phyloP scores from a whole-genome alignment of 2,888 invertebrate species.

The Crioceris asparagi region DNA sequence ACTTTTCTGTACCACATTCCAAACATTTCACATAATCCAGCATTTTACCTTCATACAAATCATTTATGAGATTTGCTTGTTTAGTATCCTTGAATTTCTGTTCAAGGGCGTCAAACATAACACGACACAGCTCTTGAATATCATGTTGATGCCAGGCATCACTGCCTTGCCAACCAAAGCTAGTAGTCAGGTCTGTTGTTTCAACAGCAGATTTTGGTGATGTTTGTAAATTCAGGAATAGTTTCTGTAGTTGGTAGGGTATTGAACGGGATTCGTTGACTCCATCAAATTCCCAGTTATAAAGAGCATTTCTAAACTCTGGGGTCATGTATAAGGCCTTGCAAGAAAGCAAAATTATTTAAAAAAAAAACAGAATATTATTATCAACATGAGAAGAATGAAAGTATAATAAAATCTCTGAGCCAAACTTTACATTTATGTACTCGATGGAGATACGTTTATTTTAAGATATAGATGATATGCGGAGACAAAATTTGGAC shows the following conservation, averaged over 20 bases:
- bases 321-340: slow-evolving; percentile 79
- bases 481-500: too few species aligned
- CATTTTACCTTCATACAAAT: slow-evolving; percentile 65
- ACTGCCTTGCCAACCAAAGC: slow-evolving; percentile 81
- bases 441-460: too few species aligned
- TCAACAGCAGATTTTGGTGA: slow-evolving; percentile 69
- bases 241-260: slow-evolving; percentile 74
- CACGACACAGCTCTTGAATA: slow-evolving; percentile 69
- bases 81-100: slow-evolving; percentile 72
- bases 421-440: too few species aligned
- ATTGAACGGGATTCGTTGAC: slow-evolving; percentile 63
- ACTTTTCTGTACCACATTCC: slow-evolving; percentile 74
- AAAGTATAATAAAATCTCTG: too few species aligned
- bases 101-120: slow-evolving; percentile 85
- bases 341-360: not conserved
- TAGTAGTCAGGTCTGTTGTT: slow-evolving; percentile 75
- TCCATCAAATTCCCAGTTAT: slow-evolving; percentile 70
- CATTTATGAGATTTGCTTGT: slow-evolving; percentile 71
- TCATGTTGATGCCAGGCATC: slow-evolving; percentile 91
- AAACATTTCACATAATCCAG: slow-evolving; percentile 84
- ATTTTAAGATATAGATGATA: too few species aligned
- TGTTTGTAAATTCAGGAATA: slow-evolving; percentile 77
- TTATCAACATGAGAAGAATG: too few species aligned
- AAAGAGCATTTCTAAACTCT: slow-evolving; percentile 80
- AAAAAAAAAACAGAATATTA: too few species aligned